These are phyloP conservation scores for Dryocosmus kuriphilus DNA, from an alignment of 2,888 invertebrate genomes.

Conservation along the genomic window DNA sequence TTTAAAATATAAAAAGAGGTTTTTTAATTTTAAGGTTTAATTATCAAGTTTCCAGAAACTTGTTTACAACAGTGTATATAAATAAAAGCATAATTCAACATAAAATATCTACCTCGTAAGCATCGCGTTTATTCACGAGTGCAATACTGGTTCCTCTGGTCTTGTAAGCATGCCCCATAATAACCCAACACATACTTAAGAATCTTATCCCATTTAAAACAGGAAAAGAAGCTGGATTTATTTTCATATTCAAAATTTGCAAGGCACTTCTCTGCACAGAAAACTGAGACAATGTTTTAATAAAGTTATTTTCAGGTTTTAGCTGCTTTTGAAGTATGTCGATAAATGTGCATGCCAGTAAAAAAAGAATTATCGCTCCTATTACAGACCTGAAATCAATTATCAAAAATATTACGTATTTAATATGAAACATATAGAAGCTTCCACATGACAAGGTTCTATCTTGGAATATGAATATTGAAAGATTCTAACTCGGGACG, in stretches of 20 bases:
- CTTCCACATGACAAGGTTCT: too few relatives aligned
- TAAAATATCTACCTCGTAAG: neutral
- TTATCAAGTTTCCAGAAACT: too few relatives aligned
- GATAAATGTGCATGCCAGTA: constrained; percentile 60
- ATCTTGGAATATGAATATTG: too few relatives aligned
- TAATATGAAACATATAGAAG: too few relatives aligned
- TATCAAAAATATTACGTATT: too few relatives aligned
- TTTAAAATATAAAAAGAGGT: too few relatives aligned
- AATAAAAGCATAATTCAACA: neutral
- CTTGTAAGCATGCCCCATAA: constrained; percentile 74
- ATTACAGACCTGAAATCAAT: constrained; percentile 58
- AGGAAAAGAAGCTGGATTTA: constrained; percentile 66
- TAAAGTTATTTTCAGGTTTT: neutral
- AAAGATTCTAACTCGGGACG: too few relatives aligned
- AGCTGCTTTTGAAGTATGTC: constrained; percentile 49
- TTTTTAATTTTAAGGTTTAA: too few relatives aligned
- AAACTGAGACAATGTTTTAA: constrained; percentile 67
- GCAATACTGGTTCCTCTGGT: neutral
- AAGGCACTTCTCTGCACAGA: constrained; percentile 74
- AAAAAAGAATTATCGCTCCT: constrained; percentile 53
- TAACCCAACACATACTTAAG: constrained; percentile 78
- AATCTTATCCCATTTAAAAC: constrained; percentile 79
- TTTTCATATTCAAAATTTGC: constrained; percentile 71
- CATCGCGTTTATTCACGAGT: neutral
- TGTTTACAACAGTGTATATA: too few relatives aligned